Base-by-base conservation (phyloP, 2,113 vertebrate species). In the Mola mola region DNA sequence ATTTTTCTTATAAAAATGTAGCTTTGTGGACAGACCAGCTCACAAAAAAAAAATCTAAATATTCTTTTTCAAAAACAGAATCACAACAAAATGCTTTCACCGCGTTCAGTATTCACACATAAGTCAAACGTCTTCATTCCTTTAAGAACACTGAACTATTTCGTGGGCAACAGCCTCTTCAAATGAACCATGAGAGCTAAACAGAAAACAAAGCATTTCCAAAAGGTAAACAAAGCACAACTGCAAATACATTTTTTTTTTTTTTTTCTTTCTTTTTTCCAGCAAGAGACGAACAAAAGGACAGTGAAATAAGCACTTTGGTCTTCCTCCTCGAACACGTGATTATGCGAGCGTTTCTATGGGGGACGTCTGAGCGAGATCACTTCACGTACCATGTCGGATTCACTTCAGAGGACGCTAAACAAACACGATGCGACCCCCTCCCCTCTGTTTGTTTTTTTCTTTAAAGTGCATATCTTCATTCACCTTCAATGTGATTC, bases 291-390 rank as follows among this genome's bases (percentile, higher is more conserved):
- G 33, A 43, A n/a, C n/a, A n/a, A 75, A 78, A 43, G 60, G 55
- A 64, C 21, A 52, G 20, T 46, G 37, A 77, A 81, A 78, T 51
- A 94, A 95, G 93, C 92, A 95, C 95, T 96, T 97, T 96, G 95
- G 94, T 96, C 92, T 92, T 94, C 88, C 90, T 92, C 88, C 89
- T 92, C 85, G 88, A 88, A 92, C 52, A 68, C 91, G 73, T 88
- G 84, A 87, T 87, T 68, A 90, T 85, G 84, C 85, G 60, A 73
- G 58, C 52, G 28, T 56, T 47, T 62, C 11, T 28, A 28, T 51
- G 26, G 56, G 41, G 61, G 36, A 48, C 41, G 7, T 53, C 42
- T 20, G 51, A n/a, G 16, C 51, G 9, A 28, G 29, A 34, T 33
- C 13, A 51, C 40, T 49, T 61, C 47, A 67, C 10, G 72, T 82